Evolutionary conservation across 2,113 vertebrate genomes (phyloP).

Genomic region (Mastomys natalensis): DNA sequence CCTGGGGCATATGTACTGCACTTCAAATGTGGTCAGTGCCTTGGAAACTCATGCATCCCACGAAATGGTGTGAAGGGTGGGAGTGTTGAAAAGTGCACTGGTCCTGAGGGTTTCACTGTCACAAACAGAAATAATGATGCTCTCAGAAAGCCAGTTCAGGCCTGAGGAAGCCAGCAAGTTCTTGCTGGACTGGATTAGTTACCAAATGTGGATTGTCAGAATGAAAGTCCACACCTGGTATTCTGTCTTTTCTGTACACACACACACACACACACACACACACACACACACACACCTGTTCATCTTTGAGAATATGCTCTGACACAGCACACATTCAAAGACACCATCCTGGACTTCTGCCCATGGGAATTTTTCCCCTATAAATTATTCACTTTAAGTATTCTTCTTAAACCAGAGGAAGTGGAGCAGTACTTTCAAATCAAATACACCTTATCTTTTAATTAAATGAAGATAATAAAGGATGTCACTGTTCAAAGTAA

Average conservation of each 20-base stretch:
- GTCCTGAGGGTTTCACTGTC: not conserved
- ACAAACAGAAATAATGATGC: not conserved
- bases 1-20: not conserved
- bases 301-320: not conserved
- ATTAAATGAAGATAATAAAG: not conserved
- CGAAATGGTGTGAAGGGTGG: no score
- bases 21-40: fast-evolving
- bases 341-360: not conserved
- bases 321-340: not conserved
- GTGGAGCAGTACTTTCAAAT: not conserved
- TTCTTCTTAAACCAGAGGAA: not conserved
- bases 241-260: not conserved
- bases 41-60: not conserved
- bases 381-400: not conserved
- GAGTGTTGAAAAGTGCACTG: not conserved
- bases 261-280: not conserved
- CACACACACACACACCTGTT: not conserved
- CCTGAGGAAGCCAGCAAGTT: no score
- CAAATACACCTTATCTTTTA: not conserved
- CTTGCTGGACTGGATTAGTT: not conserved
- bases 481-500: not conserved
- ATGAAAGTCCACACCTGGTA: not conserved
- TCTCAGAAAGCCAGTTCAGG: not conserved
- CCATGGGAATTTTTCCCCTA: not conserved
- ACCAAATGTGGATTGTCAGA: not conserved